phyloP scores from a whole-genome alignment of 2,797 vertebrate species.

The Platalea minor region DNA sequence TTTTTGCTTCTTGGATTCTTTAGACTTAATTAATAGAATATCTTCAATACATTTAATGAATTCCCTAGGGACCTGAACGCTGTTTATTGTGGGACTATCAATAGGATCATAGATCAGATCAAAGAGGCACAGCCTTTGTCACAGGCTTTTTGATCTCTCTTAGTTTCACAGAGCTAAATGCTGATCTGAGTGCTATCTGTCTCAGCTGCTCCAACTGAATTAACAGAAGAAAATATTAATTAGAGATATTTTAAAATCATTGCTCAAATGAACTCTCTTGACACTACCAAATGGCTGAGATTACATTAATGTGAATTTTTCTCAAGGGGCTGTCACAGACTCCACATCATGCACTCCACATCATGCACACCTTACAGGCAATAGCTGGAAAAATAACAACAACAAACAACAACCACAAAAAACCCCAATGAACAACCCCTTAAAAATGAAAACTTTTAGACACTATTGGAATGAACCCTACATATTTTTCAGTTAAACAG shows the following conservation, averaged over 20 bases:
- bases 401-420: no score
- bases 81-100: not conserved
- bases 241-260: not conserved
- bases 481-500: not conserved
- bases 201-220: not conserved
- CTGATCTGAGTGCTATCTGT: not conserved
- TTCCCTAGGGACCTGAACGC: not conserved
- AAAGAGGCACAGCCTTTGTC: not conserved
- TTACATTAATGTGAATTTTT: not conserved
- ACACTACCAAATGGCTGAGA: not conserved
- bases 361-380: not conserved
- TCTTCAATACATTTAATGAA: not conserved
- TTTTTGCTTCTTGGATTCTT: not conserved
- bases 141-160: not conserved
- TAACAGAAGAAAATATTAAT: not conserved
- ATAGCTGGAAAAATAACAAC: not conserved
- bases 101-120: not conserved
- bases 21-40: not conserved
- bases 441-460: not conserved
- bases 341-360: not conserved
- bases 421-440: fast-evolving
- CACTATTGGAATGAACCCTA: not conserved
- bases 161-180: not conserved
- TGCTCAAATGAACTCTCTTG: not conserved
- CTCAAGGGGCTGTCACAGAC: not conserved